A percentile compares a stretch with the other conserved stretches of the same genome.
phyloP scores from a whole-genome alignment of 2,888 invertebrate species.

The Pyrgus malvae region DNA sequence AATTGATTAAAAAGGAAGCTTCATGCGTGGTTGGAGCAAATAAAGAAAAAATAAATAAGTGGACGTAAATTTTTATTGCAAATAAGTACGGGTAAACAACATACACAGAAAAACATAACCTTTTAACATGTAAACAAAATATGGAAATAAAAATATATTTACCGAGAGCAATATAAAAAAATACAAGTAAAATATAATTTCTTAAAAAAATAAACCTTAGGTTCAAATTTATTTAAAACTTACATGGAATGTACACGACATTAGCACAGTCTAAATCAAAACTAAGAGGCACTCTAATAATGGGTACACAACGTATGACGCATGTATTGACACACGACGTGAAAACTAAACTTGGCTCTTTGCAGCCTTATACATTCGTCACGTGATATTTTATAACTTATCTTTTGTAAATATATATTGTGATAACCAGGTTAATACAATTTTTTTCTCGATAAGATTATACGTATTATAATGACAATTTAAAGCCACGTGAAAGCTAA shows the following conservation, averaged over 20 bases:
- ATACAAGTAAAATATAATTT: not conserved
- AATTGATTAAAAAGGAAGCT: no score
- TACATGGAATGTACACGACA: conserved; percentile 43
- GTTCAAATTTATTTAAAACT: conserved; percentile 31
- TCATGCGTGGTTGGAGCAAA: not conserved
- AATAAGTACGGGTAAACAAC: conserved; percentile 47
- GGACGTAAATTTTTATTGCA: conserved; percentile 20
- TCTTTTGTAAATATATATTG: not conserved
- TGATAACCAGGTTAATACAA: conserved; percentile 1
- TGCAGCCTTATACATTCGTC: not conserved
- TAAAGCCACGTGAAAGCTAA: conserved; percentile 8
- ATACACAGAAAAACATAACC: conserved; percentile 47
- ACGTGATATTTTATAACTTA: conserved; percentile 7
- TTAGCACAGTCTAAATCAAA: not conserved
- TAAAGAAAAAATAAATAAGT: not conserved
- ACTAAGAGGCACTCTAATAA: not conserved
- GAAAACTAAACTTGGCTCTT: conserved; percentile 2
- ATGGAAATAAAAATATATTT: conserved; percentile 33
- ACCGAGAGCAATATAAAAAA: not conserved
- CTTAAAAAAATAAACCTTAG: not conserved
- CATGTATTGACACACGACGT: not conserved
- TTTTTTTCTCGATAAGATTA: conserved; percentile 10
- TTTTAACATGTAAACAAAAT: conserved; percentile 37
- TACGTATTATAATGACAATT: not conserved
- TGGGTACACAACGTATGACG: conserved; percentile 7